Percentiles rank a stretch among this genome's conserved stretches.
Evolutionary conservation across 2,113 vertebrate species (phyloP).

Genomic region (Festucalex cinctus): DNA sequence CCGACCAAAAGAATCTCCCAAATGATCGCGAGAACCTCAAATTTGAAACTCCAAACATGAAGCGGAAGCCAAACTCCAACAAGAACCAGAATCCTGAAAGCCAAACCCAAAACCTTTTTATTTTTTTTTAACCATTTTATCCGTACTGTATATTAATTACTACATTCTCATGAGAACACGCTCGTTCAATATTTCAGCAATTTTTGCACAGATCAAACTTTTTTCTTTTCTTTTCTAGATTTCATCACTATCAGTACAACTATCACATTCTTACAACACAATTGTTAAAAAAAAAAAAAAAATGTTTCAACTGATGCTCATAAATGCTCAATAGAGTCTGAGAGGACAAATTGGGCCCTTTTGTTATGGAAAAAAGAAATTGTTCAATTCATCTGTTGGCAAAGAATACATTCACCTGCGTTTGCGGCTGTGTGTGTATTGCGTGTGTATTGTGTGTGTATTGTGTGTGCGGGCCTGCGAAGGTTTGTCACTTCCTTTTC

Average conservation of each 20-base stretch:
- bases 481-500: conserved; percentile 55
- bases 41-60: no score
- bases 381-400: not conserved
- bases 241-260: not conserved
- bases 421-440: not conserved
- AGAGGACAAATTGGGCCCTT: not conserved
- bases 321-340: not conserved
- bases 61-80: no score
- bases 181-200: not conserved
- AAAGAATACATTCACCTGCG: conserved; percentile 12
- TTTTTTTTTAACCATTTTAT: no score
- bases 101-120: no score
- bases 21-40: no score
- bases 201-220: not conserved
- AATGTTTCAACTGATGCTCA: not conserved
- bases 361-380: not conserved
- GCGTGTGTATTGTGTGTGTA: not conserved
- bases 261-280: not conserved
- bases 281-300: not conserved
- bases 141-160: no score
- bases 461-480: conserved; percentile 24
- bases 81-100: no score
- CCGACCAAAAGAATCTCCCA: no score
- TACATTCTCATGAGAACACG: conserved; percentile 2
- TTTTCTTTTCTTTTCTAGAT: no score